A percentile compares a stretch with the other conserved stretches of the same genome.
These are phyloP conservation scores for Chlorops oryzae DNA, from an alignment of 1,140 invertebrate species.

Conservation along the genomic window DNA sequence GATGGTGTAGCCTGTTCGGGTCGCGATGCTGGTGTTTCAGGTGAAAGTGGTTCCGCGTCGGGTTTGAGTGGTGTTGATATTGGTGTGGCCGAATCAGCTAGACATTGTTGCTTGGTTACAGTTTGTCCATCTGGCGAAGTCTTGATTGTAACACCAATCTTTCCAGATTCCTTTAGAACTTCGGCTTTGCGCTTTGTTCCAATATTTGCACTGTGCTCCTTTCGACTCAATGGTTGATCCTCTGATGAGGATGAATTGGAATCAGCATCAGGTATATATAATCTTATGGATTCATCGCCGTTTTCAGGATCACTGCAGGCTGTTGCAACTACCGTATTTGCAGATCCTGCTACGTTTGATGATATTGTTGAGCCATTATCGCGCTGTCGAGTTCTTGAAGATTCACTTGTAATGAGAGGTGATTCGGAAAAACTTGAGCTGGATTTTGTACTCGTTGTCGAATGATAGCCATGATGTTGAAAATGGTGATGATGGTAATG, in stretches of 20 bases:
- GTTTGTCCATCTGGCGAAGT: slow-evolving; percentile 62
- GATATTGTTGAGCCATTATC: too few species aligned
- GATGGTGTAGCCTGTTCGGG: slow-evolving; percentile 29
- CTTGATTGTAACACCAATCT: slow-evolving; percentile 81
- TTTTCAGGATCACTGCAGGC: too few species aligned
- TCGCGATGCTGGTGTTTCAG: slow-evolving; percentile 40
- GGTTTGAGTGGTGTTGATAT: slow-evolving; percentile 41
- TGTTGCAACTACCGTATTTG: too few species aligned
- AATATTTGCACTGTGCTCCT: slow-evolving; percentile 18
- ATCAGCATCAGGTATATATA: slow-evolving; percentile 37
- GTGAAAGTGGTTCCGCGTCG: slow-evolving; percentile 42
- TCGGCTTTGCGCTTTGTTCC: slow-evolving; percentile 78
- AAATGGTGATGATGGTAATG: too few species aligned
- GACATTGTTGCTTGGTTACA: slow-evolving; percentile 49
- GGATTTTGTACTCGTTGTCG: too few species aligned
- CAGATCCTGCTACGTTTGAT: too few species aligned
- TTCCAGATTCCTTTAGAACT: slow-evolving; percentile 77
- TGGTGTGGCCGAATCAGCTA: slow-evolving; percentile 33
- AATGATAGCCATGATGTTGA: too few species aligned
- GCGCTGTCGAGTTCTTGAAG: too few species aligned
- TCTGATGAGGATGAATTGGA: slow-evolving; percentile 45
- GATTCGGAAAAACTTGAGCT: slow-evolving; percentile 34
- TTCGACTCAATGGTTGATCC: slow-evolving; percentile 36
- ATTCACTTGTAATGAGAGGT: too few species aligned
- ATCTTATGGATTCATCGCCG: too few species aligned